Base-by-base conservation (phyloP, 64 coral and sea anemone genomes). In the Catalaphyllia jardinei region DNA sequence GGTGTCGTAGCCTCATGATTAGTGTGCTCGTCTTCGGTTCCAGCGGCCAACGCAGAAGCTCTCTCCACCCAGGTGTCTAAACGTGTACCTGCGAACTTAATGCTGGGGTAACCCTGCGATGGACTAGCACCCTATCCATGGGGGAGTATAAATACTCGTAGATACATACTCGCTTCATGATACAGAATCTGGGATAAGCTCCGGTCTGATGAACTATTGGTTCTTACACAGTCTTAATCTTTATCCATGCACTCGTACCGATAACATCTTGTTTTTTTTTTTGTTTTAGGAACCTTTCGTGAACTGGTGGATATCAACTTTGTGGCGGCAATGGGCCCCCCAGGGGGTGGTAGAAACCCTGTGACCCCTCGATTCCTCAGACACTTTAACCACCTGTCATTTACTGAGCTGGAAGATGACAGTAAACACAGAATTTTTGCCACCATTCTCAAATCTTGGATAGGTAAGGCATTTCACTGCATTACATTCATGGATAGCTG, bases 231-330 rank as follows among this genome's bases (percentile, higher is more conserved):
- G n/a, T n/a, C n/a, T n/a, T n/a, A n/a, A n/a, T n/a, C n/a, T n/a
- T n/a, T n/a, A n/a, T n/a, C n/a, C n/a, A n/a, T 65, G 17, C 16
- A 69, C 65, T 2, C 25, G 5, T 49, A 20, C 49, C 16, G 4
- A 24, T 49, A 8, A 10, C 22, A 49, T 77, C 18, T 50, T 38
- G 20, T 30, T 38, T 64, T 88, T 16, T 30, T 38, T 64, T 88
- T 16, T 31, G 17, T 85, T 1, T 78, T 31, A 99, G 97, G 97
- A 62, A 88, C 93, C 17, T 99, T 99, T 79, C 97, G 97, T 79
- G 97, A 99, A 62, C 91, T 99, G 5, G 97, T 99, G 14, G 97
- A 99, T 80, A 99, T 99, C 73, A 99, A 94, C 31, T 77, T 99
- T 35, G 80, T 95, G 7, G 79, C 94, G 15, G 88, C 97, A 19